These are phyloP conservation scores for Cranoglanis bouderius DNA, from an alignment of 2,113 vertebrate species.

Conservation along the genomic window DNA sequence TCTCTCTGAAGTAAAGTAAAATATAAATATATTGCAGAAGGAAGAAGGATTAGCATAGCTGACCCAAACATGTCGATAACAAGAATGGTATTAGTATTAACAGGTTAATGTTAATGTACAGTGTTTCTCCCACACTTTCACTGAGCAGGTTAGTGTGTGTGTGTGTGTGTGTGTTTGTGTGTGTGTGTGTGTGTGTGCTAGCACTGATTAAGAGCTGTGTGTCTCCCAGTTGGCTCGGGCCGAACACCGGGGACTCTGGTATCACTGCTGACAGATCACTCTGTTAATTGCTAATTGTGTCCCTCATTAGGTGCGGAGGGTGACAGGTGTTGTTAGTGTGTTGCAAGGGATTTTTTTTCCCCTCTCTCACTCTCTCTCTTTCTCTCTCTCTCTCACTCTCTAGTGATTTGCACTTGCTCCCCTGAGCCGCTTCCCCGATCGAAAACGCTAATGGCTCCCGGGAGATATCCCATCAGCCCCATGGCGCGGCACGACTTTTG, in stretches of 20 bases:
- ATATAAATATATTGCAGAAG: neutral
- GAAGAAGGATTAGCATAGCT: neutral
- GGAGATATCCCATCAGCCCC: constrained; percentile 77
- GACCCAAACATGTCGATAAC: neutral
- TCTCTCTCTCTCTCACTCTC: constrained; percentile 68
- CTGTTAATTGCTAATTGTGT: constrained; percentile 83
- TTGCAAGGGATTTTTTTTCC: constrained; percentile 70
- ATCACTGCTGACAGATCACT: constrained; percentile 80
- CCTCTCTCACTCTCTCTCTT: constrained; percentile 55
- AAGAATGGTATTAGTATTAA: neutral
- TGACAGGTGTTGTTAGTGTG: constrained; percentile 83
- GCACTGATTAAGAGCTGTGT: constrained; percentile 49
- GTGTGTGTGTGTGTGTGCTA: constrained; percentile 39
- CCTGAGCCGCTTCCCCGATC: constrained; percentile 65
- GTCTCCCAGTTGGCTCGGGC: constrained; percentile 47
- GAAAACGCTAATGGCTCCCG: constrained; percentile 76
- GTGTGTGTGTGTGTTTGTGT: neutral
- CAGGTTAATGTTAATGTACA: neutral
- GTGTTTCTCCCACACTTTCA: neutral
- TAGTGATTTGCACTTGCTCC: constrained; percentile 69
- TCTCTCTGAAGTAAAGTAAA: neutral
- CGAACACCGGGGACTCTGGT: constrained; percentile 63
- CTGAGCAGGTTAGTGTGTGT: constrained; percentile 20
- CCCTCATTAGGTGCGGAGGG: constrained; percentile 79
- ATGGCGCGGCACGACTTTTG: constrained; percentile 66